Evolutionary conservation across 2,113 vertebrate species (phyloP).

Genomic region (Python bivittatus): DNA sequence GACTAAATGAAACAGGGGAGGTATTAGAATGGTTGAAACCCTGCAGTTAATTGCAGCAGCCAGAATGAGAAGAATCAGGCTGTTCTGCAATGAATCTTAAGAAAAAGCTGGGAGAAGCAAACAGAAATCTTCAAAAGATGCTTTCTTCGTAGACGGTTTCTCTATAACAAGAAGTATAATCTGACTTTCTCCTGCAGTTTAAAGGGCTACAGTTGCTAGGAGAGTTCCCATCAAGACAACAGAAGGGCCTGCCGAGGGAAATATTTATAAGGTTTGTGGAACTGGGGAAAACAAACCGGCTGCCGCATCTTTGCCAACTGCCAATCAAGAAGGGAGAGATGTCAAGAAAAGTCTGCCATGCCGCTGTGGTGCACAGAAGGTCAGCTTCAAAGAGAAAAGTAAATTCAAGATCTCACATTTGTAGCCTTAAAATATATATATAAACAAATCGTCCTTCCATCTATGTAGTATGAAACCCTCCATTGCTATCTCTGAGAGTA

Average conservation of each 20-base stretch:
- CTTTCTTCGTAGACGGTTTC: not conserved
- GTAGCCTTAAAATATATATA: not conserved
- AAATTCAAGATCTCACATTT: not conserved
- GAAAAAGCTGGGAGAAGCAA: not conserved
- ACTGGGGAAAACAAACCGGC: not conserved
- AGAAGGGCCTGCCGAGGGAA: not conserved
- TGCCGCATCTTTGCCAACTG: not conserved
- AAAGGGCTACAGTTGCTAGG: not conserved
- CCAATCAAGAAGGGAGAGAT: not conserved
- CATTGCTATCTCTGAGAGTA: not conserved
- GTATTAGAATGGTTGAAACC: too few relatives aligned
- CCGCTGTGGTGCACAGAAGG: not conserved
- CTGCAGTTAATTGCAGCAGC: not conserved
- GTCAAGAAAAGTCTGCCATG: not conserved
- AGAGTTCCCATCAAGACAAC: not conserved
- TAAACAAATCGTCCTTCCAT: not conserved
- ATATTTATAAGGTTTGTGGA: not conserved
- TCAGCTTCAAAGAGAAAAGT: not conserved
- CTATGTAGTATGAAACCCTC: not conserved
- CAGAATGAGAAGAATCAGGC: not conserved
- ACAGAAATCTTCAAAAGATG: accelerated
- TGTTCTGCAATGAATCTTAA: not conserved
- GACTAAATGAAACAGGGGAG: not conserved
- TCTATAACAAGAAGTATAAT: accelerated
- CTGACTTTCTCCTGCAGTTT: not conserved